A percentile compares a stretch with the other conserved stretches of the same genome.
Conservation (phyloP, 1,140 invertebrate species). For the Polyergus mexicanus region DNA sequence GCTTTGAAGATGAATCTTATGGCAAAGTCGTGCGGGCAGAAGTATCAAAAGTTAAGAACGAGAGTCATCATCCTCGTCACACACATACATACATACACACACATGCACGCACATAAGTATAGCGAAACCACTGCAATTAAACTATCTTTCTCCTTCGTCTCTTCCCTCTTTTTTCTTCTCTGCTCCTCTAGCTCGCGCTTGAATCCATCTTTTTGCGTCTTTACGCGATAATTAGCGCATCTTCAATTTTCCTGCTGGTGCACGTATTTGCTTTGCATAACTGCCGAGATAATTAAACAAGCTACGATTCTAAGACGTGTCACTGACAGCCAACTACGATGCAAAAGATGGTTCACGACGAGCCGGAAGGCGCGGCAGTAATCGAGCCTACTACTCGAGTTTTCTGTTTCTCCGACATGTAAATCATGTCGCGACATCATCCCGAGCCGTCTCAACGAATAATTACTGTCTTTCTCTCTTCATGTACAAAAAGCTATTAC, state of each 20-base stretch:
- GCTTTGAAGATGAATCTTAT: slow-evolving; percentile 36
- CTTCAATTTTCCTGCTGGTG: slow-evolving; percentile 74
- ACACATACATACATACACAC: too few relatives aligned
- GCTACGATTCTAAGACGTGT: slow-evolving; percentile 64
- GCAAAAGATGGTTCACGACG: neutral
- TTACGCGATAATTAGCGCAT: slow-evolving; percentile 76
- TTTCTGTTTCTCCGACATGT: slow-evolving; percentile 52
- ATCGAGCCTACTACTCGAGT: slow-evolving; percentile 35
- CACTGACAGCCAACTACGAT: slow-evolving; percentile 47
- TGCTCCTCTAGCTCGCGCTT: neutral
- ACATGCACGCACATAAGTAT: slow-evolving; percentile 15
- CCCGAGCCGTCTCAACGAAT: slow-evolving; percentile 32
- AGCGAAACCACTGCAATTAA: slow-evolving; percentile 74
- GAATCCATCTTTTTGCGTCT: slow-evolving; percentile 56
- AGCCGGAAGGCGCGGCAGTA: neutral
- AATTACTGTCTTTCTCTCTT: slow-evolving; percentile 46
- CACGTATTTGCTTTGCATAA: slow-evolving; percentile 77
- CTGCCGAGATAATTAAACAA: slow-evolving; percentile 77
- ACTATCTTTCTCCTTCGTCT: slow-evolving; percentile 34
- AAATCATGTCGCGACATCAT: slow-evolving; percentile 66
- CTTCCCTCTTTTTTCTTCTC: neutral
- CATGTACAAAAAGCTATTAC: slow-evolving; percentile 13
- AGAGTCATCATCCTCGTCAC: slow-evolving; percentile 69
- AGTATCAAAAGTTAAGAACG: slow-evolving; percentile 60
- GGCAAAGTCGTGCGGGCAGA: slow-evolving; percentile 33